Conservation (phyloP, 2,797 vertebrate genomes). For the Falco concolor region DNA sequence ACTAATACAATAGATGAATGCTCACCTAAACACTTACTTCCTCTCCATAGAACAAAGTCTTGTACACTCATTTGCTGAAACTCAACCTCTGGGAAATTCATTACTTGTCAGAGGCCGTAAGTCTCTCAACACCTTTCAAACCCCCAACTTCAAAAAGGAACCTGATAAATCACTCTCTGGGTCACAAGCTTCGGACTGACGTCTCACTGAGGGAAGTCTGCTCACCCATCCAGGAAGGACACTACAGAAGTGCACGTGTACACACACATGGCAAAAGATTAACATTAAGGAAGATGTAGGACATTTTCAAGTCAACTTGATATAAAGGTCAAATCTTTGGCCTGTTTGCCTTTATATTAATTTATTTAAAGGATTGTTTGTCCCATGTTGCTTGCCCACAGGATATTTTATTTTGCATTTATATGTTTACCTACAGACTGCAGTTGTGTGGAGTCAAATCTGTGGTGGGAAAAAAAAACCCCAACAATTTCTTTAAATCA, state of each 20-base stretch:
- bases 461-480: background rate
- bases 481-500: background rate
- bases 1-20: background rate
- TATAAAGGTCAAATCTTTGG: background rate
- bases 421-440: background rate
- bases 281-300: background rate
- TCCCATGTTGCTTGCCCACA: background rate
- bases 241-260: background rate
- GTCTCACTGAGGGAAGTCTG: background rate
- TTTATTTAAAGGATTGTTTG: background rate
- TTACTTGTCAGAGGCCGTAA: background rate
- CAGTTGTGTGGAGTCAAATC: background rate
- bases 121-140: background rate
- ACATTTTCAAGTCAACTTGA: background rate
- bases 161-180: background rate
- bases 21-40: background rate
- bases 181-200: background rate
- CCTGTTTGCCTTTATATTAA: background rate
- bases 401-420: background rate
- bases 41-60: background rate
- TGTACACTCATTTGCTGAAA: background rate
- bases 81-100: background rate
- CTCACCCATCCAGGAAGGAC: background rate
- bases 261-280: background rate
- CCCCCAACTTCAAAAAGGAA: background rate